Evolutionary conservation across 2,888 invertebrate genomes (phyloP), one percentile per base, ranked within the genome.

Genomic region (Allolobophora icterica): DNA sequence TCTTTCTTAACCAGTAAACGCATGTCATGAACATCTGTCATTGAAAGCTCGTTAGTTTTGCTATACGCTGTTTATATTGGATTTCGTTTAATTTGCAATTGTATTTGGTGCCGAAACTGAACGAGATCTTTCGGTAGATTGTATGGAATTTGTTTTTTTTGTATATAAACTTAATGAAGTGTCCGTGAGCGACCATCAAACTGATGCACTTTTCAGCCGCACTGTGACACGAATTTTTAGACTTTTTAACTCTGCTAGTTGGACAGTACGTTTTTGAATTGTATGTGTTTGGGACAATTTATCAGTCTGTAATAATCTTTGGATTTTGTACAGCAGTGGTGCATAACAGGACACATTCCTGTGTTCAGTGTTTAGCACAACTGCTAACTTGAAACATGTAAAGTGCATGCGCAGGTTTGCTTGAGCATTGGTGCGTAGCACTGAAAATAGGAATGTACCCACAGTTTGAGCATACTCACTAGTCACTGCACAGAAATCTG

Each of bases 81-180:
- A n/a, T 71, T 71, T 71, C 30, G n/a, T 71, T 71, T n/a, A 30
- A 30, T 71, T 71, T 71, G 71, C 8, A 13, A 8, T 71, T 71
- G 71, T 71, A 71, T 71, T 71, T 71, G 71, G n/a, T 71, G 71
- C 71, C n/a, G 71, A 71, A 71, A 71, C 71, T 71, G 71, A 71
- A 71, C 13, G n/a, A n/a, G 71, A 71, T 71, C 71, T 71, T 71
- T 71, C 71, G n/a, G n/a, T n/a, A n/a, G 71, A n/a, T 71, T 30
- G n/a, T 11, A n/a, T n/a, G 71, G 71, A 71, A 71, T 71, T 71
- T 71, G 71, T 71, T 30, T 52, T 71, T 71, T 52, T 71, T 71
- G 71, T 71, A 71, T 11, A 71, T 71, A 71, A n/a, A n/a, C n/a
- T 71, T 30, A n/a, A 71, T 71, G 71, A 71, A 71, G 71, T 24